Base-by-base conservation (phyloP, 2,888 invertebrate genomes). In the Machimus atricapillus region DNA sequence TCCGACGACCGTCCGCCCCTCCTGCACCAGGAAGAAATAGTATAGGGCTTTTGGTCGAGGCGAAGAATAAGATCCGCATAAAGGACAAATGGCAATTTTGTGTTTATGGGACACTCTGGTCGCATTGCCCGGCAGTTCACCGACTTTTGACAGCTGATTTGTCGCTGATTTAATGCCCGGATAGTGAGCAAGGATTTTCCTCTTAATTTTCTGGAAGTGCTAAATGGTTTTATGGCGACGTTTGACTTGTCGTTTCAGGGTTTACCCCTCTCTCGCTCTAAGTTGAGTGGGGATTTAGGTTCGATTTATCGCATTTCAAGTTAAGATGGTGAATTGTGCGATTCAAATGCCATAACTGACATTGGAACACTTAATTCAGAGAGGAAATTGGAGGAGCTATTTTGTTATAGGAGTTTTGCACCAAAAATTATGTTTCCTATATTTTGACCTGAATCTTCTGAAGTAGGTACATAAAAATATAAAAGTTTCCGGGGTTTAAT, bases 91-190 rank as follows among this genome's bases (percentile, higher is more conserved):
- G 74, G n/a, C 43, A 73, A 85, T 74, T 85, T 76, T 76, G 66
- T 85, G 83, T 85, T 85, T 85, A 85, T 73, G 85, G 73, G 43
- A 34, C 58, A 58, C 58, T 31, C 76, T 74, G 31, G 31, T 43
- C 74, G 85, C 23, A 85, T 73, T 73, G 19, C 27, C 43, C 46
- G 46, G 74, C 58, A 58, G 58, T 58, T 58, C 58, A 46, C 85
- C 56, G 37, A 76, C 86, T 56, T 78, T 86, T 77, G 77, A 77
- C 86, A 77, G 58, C 19, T 86, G 52, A 86, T 86, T 86, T 86
- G 77, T 76, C 46, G 56, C n/a, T 58, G 82, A 82, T 82, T 82
- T 82, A 37, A 66, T 82, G 58, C 23, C 9, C 8, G 58, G 19
- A 23, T 58, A 58, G 58, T 58, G 58, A 58, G 58, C 58, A 79